Evolutionary conservation across 2,113 vertebrate species (phyloP).

Genomic region (Nothocercus nigrocapillus): DNA sequence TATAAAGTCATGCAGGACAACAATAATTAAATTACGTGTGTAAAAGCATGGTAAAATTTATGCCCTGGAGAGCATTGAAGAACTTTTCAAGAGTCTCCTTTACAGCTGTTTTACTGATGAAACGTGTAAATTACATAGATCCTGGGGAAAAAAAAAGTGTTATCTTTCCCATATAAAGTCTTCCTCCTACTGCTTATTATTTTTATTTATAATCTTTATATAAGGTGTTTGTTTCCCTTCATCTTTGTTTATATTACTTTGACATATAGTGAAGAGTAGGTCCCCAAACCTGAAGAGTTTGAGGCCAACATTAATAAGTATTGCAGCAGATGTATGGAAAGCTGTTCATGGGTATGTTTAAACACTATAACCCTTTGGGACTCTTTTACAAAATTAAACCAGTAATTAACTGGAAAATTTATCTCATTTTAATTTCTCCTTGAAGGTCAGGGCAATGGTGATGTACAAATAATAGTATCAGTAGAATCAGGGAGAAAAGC

Average conservation of each 20-base stretch:
- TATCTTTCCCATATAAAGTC: background rate
- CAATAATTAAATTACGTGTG: background rate
- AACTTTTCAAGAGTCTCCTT: background rate
- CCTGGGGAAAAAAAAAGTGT: background rate
- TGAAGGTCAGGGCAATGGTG: background rate
- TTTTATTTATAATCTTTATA: background rate
- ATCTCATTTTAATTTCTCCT: background rate
- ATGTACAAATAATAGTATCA: background rate
- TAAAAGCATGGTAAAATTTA: background rate
- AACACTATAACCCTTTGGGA: background rate
- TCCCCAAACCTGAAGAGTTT: background rate
- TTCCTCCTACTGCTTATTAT: background rate
- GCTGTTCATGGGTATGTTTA: background rate
- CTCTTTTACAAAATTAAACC: background rate
- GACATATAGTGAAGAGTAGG: background rate
- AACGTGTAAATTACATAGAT: background rate
- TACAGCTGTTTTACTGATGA: background rate
- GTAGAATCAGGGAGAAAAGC: background rate
- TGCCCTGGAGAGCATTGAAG: background rate
- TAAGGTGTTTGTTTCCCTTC: background rate
- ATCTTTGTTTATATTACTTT: background rate
- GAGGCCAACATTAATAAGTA: background rate
- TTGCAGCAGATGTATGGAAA: background rate
- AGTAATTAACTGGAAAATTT: background rate
- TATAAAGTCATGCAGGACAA: background rate